A percentile compares a stretch with the other conserved stretches of the same genome.
Conservation (phyloP, 2,797 vertebrate species). For the Luscinia luscinia region DNA sequence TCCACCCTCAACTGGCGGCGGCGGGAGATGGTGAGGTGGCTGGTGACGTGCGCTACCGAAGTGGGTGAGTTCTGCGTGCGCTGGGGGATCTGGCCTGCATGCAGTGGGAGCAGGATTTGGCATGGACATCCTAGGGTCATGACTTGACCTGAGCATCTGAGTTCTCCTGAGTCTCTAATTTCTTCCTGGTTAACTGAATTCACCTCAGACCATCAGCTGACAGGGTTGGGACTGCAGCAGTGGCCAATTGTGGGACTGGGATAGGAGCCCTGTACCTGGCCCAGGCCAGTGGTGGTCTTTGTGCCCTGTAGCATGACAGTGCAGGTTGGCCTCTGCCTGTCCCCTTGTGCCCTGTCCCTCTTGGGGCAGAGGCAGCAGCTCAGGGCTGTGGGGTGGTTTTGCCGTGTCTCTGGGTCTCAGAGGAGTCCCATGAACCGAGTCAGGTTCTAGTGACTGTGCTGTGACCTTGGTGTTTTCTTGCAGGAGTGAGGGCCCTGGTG, state of each 20-base stretch:
- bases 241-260: rapidly evolving
- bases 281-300: background rate
- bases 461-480: conserved; percentile 21
- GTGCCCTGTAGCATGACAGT: background rate
- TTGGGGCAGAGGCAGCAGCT: background rate
- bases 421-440: background rate
- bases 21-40: conserved; percentile 98
- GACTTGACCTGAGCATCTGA: background rate
- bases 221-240: background rate
- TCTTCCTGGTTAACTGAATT: background rate
- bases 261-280: background rate
- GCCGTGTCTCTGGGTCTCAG: rapidly evolving
- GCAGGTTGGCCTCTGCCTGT: background rate
- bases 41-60: conserved; percentile 98
- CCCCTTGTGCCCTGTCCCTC: background rate
- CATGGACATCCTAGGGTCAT: background rate
- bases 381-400: background rate
- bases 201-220: background rate
- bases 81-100: rapidly evolving
- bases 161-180: background rate
- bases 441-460: background rate
- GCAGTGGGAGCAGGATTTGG: background rate
- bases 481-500: conserved; percentile 93
- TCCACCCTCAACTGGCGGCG: conserved; percentile 98
- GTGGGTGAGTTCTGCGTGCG: conserved; percentile 84